Evolutionary conservation across 2,888 invertebrate species (phyloP).

Genomic region (Priocnemis perturbator): DNA sequence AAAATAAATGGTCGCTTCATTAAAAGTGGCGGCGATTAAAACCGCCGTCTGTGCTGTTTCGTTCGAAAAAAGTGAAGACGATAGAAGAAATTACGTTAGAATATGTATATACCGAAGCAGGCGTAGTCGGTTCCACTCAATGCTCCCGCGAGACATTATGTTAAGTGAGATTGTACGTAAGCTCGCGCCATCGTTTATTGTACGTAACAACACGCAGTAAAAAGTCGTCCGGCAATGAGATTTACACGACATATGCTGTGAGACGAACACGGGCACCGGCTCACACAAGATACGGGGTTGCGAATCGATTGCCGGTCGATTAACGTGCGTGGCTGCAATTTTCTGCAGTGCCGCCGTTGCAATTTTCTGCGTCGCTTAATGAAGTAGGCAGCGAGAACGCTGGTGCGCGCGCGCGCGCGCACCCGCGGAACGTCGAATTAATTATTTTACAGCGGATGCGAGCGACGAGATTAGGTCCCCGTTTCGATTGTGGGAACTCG

Average conservation of each 20-base stretch:
- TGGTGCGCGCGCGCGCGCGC: constrained; percentile 2
- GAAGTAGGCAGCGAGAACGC: too few species aligned
- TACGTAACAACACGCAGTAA: constrained; percentile 38
- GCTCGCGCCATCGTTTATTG: constrained; percentile 41
- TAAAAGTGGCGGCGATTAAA: too few species aligned
- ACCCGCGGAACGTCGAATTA: constrained; percentile 9
- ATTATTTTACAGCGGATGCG: constrained; percentile 30
- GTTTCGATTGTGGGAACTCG: constrained; percentile 13
- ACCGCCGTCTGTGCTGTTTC: too few species aligned
- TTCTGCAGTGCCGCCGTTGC: background rate
- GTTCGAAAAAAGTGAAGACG: too few species aligned
- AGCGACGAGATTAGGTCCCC: constrained; percentile 21
- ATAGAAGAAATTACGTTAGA: too few species aligned
- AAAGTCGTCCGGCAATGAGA: constrained; percentile 28
- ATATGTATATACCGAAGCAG: too few species aligned
- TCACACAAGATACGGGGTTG: background rate
- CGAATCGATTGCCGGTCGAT: constrained; percentile 21
- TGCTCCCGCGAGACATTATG: constrained; percentile 25
- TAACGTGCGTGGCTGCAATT: constrained; percentile 2
- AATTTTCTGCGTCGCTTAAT: too few species aligned
- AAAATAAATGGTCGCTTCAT: too few species aligned
- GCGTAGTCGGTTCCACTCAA: constrained; percentile 4
- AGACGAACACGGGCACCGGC: too few species aligned
- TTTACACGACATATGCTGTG: background rate
- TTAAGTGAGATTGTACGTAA: constrained; percentile 11